These are phyloP conservation scores for Xestia xanthographa DNA, from an alignment of 2,888 invertebrate genomes.

Conservation along the genomic window DNA sequence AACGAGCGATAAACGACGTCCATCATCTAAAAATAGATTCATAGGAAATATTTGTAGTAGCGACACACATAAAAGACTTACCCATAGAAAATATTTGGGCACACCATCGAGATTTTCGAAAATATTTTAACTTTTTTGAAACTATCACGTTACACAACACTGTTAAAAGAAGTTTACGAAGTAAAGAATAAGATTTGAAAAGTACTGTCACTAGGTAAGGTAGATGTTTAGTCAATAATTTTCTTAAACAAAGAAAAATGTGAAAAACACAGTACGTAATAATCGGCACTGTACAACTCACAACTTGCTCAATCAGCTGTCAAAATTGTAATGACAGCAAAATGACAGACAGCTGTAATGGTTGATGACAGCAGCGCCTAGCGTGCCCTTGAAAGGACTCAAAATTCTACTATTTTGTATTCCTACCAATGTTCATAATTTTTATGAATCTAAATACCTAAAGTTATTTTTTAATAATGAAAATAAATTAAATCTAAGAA, in stretches of 20 bases:
- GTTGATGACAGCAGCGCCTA: constrained; percentile 12
- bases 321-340: constrained; percentile 29
- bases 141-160: constrained; percentile 35
- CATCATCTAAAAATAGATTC: constrained; percentile 59
- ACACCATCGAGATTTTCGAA: constrained; percentile 50
- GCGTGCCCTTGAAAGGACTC: background rate
- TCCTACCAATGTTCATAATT: constrained; percentile 2
- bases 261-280: constrained; percentile 61
- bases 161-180: background rate
- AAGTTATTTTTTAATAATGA: too few species aligned
- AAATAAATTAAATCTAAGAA: too few species aligned
- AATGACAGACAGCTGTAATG: constrained; percentile 1
- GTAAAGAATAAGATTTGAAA: constrained; percentile 4
- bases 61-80: constrained; percentile 45
- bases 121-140: constrained; percentile 28
- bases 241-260: constrained; percentile 57
- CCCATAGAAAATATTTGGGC: constrained; percentile 41
- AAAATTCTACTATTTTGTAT: constrained; percentile 19
- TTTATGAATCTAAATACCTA: too few species aligned
- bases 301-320: constrained; percentile 50
- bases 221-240: constrained; percentile 63
- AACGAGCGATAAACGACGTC: constrained; percentile 47
- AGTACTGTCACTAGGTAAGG: constrained; percentile 20
- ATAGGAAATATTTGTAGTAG: constrained; percentile 39
- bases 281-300: constrained; percentile 36